A percentile compares a stretch with the other conserved stretches of the same genome.
Conservation (phyloP, 2,113 vertebrate species). For the Tachysurus vachellii region DNA sequence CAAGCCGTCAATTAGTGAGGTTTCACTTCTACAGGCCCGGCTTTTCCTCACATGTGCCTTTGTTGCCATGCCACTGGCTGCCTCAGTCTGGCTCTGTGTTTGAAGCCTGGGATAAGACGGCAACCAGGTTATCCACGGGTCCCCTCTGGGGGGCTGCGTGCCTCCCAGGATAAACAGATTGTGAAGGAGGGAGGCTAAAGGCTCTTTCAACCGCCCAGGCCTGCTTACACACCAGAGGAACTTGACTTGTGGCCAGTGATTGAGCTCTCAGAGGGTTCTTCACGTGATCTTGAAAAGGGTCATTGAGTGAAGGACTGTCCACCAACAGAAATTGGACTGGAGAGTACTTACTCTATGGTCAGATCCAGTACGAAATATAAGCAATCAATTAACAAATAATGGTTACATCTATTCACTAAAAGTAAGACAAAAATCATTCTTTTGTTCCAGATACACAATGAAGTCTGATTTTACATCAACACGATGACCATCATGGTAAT, state of each 20-base stretch:
- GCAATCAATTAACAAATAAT: slow-evolving; percentile 23
- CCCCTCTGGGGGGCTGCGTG: slow-evolving; percentile 68
- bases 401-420: not conserved
- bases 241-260: slow-evolving; percentile 54
- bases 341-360: slow-evolving; percentile 37
- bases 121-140: slow-evolving; percentile 69
- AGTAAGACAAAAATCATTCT: not conserved
- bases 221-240: slow-evolving; percentile 45
- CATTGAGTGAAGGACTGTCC: slow-evolving; percentile 49
- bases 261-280: slow-evolving; percentile 53
- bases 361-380: slow-evolving; percentile 10
- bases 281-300: slow-evolving; percentile 53
- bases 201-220: slow-evolving; percentile 62
- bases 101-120: slow-evolving; percentile 74
- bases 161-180: slow-evolving; percentile 57
- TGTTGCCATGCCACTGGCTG: slow-evolving; percentile 60
- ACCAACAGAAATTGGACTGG: slow-evolving; percentile 41
- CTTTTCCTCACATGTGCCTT: slow-evolving; percentile 69
- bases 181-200: slow-evolving; percentile 57
- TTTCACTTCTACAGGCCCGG: slow-evolving; percentile 61
- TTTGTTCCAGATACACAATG: not conserved
- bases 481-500: not conserved
- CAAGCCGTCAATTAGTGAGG: slow-evolving; percentile 75
- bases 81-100: slow-evolving; percentile 61
- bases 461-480: not conserved